Evolutionary conservation across 2,113 vertebrate species (phyloP), one percentile per base, ranked within the genome.

Genomic region (Carassius carassius): DNA sequence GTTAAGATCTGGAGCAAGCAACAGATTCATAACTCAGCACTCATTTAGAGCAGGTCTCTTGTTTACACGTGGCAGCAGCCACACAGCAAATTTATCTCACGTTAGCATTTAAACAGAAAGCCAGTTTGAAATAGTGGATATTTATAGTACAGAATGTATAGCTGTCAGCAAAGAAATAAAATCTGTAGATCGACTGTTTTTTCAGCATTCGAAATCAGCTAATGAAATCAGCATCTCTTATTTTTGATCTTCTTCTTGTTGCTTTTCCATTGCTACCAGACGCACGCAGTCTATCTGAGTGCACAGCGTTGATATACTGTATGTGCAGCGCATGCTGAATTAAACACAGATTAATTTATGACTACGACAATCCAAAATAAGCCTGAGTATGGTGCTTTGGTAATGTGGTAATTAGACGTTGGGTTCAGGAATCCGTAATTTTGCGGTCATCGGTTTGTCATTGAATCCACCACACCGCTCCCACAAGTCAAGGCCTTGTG

Each of bases 21-120:
- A 47, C 44, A 35, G 65, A 62, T 81, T 75, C 89, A 87, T 91
- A 91, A 91, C 86, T 94, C 91, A 90, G 3, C 51, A 81, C 87
- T 90, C 88, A 78, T 91, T 90, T 87, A 88, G 23, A 37, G n/a
- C 41, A 60, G 70, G 63, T 56, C n/a, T 76, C 74, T 29, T 82
- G 84, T 83, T 82, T 74, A 47, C 73, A 70, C 63, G 51, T 12
- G 29, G 47, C 69, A 82, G 80, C 63, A 82, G 70, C 13, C 67
- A 56, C 70, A 5, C 65, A 21, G 10, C 54, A 49, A 78, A 47
- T 78, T 25, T 29, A 17, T 77, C 60, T 32, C 16, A 72, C 11
- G 54, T 8, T 2, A 35, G 21, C 32, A n/a, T 67, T 72, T 60
- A 72, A 35, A 76, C 16, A 70, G 78, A 80, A 21, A 11, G 5